Base-by-base conservation (phyloP, 2,113 vertebrate genomes). In the Dromaius novaehollandiae region DNA sequence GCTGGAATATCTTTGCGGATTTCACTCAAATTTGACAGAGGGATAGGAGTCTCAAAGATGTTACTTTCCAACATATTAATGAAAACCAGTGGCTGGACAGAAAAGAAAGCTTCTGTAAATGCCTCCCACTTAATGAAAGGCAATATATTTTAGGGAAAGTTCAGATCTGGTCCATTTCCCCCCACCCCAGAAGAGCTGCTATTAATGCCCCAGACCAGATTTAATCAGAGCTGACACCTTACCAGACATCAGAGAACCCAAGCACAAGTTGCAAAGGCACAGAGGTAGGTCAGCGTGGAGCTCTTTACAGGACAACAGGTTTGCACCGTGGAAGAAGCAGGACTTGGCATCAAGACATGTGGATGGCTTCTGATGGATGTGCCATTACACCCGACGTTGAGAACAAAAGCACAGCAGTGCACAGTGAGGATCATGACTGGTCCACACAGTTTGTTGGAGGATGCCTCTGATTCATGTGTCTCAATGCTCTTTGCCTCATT, bases 381-480 rank as follows among this genome's bases (percentile, higher is more conserved):
- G 68, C 69, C 74, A 61, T 51, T 51, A 38, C 46, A 51, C 65
- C 26, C 24, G n/a, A 20, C 55, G 8, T 1, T 17, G 24, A 78
- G 50, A 1, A 51, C 44, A 46, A 46, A 46, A 46, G 44, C 44
- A 46, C 44, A 46, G 44, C 44, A 46, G 16, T 17, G 44, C 44
- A 15, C 16, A 2, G 44, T 46, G 44, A 16, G 4, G 38, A 2
- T 55, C 42, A 3, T 2, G 65, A 70, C 13, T 4, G 10, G 2
- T 6, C 25, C 44, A 87, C 34, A 21, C 3, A 11, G 20, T 34
- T 58, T 32, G 8, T 28, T 55, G 61, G 21, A 65, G 32, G 42
- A 51, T 6, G n/a, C 17, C n/a, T 88, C 74, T 82, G 76, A 32
- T 86, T 89, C 71, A 56, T 0, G 20, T 56, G 2, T 7, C 73